Conservation (phyloP, 2,797 vertebrate genomes). For the Orientallactaga sibirica region DNA sequence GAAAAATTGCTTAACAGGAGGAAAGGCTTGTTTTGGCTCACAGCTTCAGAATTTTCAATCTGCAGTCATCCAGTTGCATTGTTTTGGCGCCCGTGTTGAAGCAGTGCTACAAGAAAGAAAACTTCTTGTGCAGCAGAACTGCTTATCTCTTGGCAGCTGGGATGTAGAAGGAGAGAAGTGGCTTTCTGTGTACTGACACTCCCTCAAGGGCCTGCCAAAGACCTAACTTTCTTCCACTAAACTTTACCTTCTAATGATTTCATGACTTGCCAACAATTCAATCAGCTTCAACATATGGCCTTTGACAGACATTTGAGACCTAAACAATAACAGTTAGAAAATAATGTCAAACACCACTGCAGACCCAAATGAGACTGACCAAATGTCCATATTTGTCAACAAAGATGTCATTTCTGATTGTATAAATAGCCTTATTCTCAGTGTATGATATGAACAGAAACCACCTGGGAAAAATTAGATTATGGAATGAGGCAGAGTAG, state of each 20-base stretch:
- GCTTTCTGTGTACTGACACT: too few relatives aligned
- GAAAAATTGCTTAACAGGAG: background rate
- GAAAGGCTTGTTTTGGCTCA: background rate
- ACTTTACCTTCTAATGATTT: background rate
- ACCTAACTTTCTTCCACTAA: background rate
- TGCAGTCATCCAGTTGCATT: too few relatives aligned
- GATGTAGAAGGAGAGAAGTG: background rate
- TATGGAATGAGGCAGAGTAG: background rate
- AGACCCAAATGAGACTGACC: conserved; percentile 1
- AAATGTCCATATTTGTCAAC: background rate
- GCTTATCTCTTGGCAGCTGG: background rate
- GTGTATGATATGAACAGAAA: background rate
- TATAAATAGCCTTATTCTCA: background rate
- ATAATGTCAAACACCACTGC: conserved; percentile 9
- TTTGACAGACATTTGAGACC: background rate
- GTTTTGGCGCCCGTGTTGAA: background rate
- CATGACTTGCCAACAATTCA: background rate
- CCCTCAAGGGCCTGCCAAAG: too few relatives aligned
- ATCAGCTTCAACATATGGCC: background rate
- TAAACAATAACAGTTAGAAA: background rate
- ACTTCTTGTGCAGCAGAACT: background rate
- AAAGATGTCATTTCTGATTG: background rate
- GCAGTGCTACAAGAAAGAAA: background rate
- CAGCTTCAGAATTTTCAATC: background rate
- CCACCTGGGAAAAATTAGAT: background rate